A percentile compares a stretch with the other conserved stretches of the same genome.
Conservation (phyloP, 2,888 invertebrate species). For the Celastrina argiolus region DNA sequence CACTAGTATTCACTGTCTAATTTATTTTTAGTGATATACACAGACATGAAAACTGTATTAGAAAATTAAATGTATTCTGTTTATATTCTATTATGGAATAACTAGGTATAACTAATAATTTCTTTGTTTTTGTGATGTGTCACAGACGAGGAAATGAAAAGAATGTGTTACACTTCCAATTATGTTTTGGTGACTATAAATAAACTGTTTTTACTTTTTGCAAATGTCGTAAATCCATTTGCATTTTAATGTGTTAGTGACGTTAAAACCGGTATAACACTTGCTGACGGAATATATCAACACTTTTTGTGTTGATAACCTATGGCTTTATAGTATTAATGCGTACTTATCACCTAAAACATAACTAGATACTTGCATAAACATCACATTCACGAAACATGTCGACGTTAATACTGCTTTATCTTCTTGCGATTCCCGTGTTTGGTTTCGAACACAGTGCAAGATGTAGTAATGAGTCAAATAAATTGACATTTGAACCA, state of each 20-base stretch:
- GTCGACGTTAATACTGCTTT: background rate
- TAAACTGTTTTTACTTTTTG: conserved; percentile 5
- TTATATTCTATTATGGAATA: too few relatives aligned
- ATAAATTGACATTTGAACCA: conserved; percentile 37
- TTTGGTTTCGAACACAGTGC: conserved; percentile 34
- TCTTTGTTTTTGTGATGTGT: background rate
- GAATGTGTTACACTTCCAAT: background rate
- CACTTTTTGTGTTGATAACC: conserved; percentile 7
- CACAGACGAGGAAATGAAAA: background rate
- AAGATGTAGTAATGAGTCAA: conserved; percentile 39
- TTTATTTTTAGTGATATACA: too few relatives aligned
- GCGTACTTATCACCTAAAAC: too few relatives aligned
- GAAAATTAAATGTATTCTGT: too few relatives aligned
- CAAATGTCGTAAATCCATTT: background rate
- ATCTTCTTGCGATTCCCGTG: background rate
- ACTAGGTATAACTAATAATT: too few relatives aligned
- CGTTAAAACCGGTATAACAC: background rate
- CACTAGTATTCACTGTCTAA: too few relatives aligned
- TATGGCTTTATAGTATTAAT: conserved; percentile 14
- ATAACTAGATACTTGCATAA: background rate
- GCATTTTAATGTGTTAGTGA: background rate
- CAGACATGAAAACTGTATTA: too few relatives aligned
- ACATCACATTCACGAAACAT: background rate
- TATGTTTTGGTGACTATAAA: background rate
- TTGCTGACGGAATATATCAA: conserved; percentile 1